Base-by-base conservation (phyloP, 2,113 vertebrate species). In the Hemichromis elongatus region DNA sequence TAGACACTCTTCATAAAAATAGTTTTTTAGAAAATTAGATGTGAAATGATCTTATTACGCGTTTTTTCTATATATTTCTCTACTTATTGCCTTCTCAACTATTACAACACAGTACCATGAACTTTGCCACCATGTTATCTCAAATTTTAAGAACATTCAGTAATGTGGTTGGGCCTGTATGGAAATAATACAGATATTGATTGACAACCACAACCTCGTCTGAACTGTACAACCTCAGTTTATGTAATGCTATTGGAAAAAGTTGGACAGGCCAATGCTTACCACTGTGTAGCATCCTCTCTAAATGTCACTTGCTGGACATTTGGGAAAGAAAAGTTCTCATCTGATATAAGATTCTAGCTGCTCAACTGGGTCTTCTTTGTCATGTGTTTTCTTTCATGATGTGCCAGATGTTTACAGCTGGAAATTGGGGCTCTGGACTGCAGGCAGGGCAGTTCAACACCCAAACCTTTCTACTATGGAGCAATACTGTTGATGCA, bases 101-200 rank as follows among this genome's bases (percentile, higher is more conserved):
- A 21, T 47, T 30, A n/a, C 40, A 24, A 59, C 47, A 16, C 45
- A 54, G 55, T 56, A 40, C 79, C 16, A 7, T 3, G 0, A 86
- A 73, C 75, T 79, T 87, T 55, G 81, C 86, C n/a, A 75, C 18
- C 68, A 14, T 83, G 56, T 78, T 37, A 90, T 91, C 78, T 77
- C 92, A 91, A 92, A 86, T 92, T 57, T 86, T 80, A 92, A 82
- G 82, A 81, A 89, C 84, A 79, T 73, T 78, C 42, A 33, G 54
- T 78, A 83, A 89, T 66, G 77, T 9, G 45, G 84, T 53, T 42
- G 86, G 82, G 75, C 87, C 81, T 92, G 84, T 86, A 54, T 85
- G 88, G 84, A 92, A 89, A 94, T 95, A 94, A 94, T 93, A 37
- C 83, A 57, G 21, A 78, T 90, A 86, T 89, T 90, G 82, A 94